phyloP scores from a whole-genome alignment of 2,797 vertebrate genomes.

The Gobio occitaniae region DNA sequence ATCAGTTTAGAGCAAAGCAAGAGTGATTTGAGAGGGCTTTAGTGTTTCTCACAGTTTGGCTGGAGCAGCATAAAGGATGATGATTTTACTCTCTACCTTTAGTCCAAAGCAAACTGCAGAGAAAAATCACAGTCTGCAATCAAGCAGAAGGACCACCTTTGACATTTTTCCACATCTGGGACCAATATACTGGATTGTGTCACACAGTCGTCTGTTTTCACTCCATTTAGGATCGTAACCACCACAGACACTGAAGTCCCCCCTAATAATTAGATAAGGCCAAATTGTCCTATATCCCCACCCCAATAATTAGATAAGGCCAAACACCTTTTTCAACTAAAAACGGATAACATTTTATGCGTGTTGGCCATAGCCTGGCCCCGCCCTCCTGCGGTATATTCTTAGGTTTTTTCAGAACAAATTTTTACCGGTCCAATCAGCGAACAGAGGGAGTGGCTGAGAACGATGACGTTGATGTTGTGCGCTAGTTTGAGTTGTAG shows the following conservation, averaged over 20 bases:
- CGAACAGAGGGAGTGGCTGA: too few relatives aligned
- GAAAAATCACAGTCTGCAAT: neutral
- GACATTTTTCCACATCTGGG: neutral
- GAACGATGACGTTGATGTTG: too few relatives aligned
- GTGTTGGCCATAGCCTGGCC: neutral
- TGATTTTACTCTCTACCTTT: neutral
- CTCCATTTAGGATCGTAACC: neutral
- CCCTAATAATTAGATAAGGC: too few relatives aligned
- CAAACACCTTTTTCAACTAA: neutral
- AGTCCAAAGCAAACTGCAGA: neutral
- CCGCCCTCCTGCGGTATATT: too few relatives aligned
- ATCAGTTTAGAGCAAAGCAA: constrained; percentile 20
- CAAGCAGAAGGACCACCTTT: neutral
- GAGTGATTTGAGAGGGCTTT: constrained; percentile 4
- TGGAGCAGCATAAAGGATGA: neutral
- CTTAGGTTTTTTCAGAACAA: too few relatives aligned
- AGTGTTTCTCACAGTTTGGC: neutral
- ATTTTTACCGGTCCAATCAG: too few relatives aligned
- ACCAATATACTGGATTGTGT: neutral
- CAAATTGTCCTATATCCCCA: too few relatives aligned
- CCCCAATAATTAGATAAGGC: neutral
- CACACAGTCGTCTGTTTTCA: neutral
- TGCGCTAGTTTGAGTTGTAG: too few relatives aligned
- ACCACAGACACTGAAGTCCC: neutral
- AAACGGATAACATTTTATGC: neutral